phyloP scores from a whole-genome alignment of 1,140 invertebrate genomes.

The Drosophila kurseongensis region DNA sequence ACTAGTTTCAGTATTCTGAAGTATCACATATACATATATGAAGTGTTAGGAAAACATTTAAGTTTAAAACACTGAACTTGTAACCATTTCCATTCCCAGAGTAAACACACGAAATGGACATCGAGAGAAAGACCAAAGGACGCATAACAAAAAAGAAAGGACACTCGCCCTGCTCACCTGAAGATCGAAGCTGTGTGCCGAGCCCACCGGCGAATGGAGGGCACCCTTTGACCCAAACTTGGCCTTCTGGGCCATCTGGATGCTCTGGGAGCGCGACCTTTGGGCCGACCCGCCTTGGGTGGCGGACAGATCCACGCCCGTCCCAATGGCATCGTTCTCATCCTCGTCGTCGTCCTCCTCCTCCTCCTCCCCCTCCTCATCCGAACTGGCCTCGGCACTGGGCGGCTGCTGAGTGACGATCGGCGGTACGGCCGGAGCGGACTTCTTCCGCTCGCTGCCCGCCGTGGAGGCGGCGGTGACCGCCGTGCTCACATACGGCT shows the following conservation, averaged over 20 bases:
- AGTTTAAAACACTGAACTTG: neutral
- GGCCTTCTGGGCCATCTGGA: conserved; percentile 74
- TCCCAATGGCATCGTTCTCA: conserved; percentile 64
- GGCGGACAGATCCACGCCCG: conserved; percentile 47
- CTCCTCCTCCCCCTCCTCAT: conserved; percentile 78
- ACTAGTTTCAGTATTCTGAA: no score
- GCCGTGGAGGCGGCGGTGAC: conserved; percentile 13
- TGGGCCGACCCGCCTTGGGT: conserved; percentile 43
- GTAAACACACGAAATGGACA: conserved; percentile 11
- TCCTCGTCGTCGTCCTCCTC: conserved; percentile 82
- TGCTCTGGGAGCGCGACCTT: conserved; percentile 78
- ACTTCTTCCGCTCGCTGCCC: conserved; percentile 66
- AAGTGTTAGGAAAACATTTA: no score
- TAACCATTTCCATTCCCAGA: conserved; percentile 12
- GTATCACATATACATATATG: neutral
- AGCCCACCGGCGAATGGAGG: conserved; percentile 79
- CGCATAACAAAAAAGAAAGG: neutral
- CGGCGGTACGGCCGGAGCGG: conserved; percentile 69
- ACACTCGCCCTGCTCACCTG: conserved; percentile 62
- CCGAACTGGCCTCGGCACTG: conserved; percentile 74
- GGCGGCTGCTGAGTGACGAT: conserved; percentile 81
- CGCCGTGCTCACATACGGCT: conserved; percentile 58
- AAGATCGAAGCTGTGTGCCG: conserved; percentile 82
- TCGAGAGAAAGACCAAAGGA: conserved; percentile 13
- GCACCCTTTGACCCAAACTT: conserved; percentile 81